Evolutionary conservation across 30 jellyfish, hydroid and myxozoan genomes (phyloP), one percentile per base, ranked within the genome.

Genomic region (Sanderia malayensis): DNA sequence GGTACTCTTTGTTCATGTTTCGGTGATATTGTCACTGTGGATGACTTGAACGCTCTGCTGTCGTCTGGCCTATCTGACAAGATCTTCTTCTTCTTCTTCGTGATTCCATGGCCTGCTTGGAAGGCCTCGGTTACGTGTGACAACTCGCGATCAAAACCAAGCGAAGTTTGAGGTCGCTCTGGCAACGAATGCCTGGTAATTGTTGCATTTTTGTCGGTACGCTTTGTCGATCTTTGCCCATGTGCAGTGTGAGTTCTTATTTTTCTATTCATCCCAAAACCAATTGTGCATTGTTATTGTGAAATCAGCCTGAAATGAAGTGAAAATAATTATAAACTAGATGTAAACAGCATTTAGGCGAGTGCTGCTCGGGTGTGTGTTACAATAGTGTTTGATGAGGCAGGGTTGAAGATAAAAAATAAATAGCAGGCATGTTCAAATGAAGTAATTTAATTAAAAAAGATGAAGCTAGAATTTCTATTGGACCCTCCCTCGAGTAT

Each of bases 61-160:
- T 17, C 62, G 26, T 11, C 20, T 9, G 58, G 58, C 17, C 28
- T n/a, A 34, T 32, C 62, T 2, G 83, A 22, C 4, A 19, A 23
- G 13, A 21, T 60, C 23, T 76, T 58, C n/a, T 23, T 61, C 58
- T 32, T 61, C 19, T 25, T 29, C n/a, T 20, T 58, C 46, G 25
- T 72, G 44, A 3, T 33, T 2, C 49, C 70, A n/a, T n/a, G n/a
- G 28, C 24, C 74, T 0, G 32, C 37, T 25, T 45, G 31, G 37
- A 77, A 65, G 31, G 27, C 27, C 7, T 32, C 53, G 1, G 61
- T 45, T 22, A 77, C 18, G 10, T 63, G 59, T 0, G 89, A 70
- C 0, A 58, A 11, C 25, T 77, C 89, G 30, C 89, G 58, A 26
- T 77, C 89, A 33, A 77, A 77, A n/a, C 89, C 89, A 20, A 77